Conservation (phyloP, 2,113 vertebrate species). For the Peromyscus leucopus region DNA sequence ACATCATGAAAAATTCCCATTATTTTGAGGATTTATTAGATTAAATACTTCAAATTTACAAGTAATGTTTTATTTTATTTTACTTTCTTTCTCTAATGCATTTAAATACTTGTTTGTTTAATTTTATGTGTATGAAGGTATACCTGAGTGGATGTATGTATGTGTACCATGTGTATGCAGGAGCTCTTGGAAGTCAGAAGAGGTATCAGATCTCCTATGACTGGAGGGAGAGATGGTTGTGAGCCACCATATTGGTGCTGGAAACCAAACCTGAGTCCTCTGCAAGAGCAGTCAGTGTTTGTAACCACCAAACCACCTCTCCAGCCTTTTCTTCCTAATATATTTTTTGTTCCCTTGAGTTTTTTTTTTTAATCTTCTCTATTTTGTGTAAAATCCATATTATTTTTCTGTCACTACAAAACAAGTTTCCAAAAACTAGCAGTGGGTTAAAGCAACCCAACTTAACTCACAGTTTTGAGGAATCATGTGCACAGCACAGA, state of each 20-base stretch:
- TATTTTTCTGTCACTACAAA: not conserved
- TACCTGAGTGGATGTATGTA: not conserved
- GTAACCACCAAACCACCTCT: no score
- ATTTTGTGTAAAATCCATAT: not conserved
- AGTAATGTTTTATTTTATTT: slow-evolving; percentile 10
- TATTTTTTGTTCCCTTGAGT: not conserved
- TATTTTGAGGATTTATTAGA: slow-evolving; percentile 16
- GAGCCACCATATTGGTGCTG: no score
- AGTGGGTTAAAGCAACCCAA: not conserved
- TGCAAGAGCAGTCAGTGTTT: not conserved
- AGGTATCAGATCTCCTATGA: not conserved
- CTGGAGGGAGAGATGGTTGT: not conserved
- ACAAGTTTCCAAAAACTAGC: not conserved
- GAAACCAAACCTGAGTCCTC: not conserved
- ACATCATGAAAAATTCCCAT: not conserved
- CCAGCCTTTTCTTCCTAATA: not conserved
- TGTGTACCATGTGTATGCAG: not conserved
- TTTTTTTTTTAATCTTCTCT: not conserved
- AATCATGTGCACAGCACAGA: not conserved
- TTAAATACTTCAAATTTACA: not conserved
- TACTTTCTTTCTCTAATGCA: not conserved
- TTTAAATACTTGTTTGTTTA: not conserved
- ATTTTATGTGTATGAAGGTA: not conserved
- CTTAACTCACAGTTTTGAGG: not conserved
- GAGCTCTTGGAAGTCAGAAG: not conserved